A percentile compares a stretch with the other conserved stretches of the same genome.
Conservation (phyloP, 2,113 vertebrate species). For the Epinephelus fuscoguttatus region DNA sequence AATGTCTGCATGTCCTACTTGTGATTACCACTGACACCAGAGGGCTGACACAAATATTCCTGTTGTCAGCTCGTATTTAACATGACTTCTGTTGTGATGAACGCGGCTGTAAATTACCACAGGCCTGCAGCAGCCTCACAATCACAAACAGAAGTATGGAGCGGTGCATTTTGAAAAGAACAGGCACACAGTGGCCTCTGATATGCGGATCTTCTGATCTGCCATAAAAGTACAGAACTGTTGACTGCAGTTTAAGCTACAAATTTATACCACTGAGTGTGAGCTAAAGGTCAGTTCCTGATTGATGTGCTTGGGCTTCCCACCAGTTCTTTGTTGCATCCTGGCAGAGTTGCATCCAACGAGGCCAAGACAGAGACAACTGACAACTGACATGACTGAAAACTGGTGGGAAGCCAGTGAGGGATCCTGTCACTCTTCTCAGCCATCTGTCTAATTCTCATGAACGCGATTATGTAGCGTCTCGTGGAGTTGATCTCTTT, state of each 20-base stretch:
- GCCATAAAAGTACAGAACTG: neutral
- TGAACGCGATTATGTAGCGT: too few species aligned
- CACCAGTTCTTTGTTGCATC: neutral
- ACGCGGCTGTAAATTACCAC: neutral
- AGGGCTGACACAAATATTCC: conserved; percentile 54
- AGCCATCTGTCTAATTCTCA: too few species aligned
- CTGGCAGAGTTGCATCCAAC: too few species aligned
- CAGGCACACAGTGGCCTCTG: neutral
- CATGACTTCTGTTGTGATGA: neutral
- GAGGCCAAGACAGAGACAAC: too few species aligned
- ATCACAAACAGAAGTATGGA: neutral
- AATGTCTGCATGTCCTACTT: conserved; percentile 49
- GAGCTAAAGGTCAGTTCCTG: neutral
- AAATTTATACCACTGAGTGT: neutral
- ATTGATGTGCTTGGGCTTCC: neutral
- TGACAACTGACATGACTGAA: too few species aligned
- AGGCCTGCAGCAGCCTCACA: neutral
- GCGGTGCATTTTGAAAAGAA: neutral
- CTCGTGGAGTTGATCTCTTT: too few species aligned
- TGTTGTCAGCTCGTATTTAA: conserved; percentile 46
- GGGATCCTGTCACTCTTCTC: too few species aligned
- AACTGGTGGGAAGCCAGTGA: too few species aligned
- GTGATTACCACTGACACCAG: conserved; percentile 42
- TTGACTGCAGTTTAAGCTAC: neutral
- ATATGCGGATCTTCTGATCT: neutral